Evolutionary conservation across 2,797 vertebrate species (phyloP).

Genomic region (Melanotaenia nigrans): DNA sequence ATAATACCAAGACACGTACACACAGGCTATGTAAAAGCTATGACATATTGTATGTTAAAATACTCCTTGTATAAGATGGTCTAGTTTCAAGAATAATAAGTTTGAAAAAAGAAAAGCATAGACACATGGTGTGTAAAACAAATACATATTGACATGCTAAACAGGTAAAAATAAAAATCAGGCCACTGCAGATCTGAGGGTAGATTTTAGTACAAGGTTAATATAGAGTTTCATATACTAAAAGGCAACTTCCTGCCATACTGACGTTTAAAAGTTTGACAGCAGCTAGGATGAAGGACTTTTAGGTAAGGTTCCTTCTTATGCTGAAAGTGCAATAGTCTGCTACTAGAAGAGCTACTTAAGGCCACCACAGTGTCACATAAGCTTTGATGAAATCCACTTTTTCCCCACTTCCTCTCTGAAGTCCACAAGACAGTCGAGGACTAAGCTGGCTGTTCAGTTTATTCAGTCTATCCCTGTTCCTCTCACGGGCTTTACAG

Average conservation of each 20-base stretch:
- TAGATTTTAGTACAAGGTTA: neutral
- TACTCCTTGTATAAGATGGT: neutral
- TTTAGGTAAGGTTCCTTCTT: neutral
- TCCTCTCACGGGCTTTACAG: neutral
- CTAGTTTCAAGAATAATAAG: neutral
- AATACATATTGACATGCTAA: neutral
- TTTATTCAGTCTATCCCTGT: conserved; percentile 1
- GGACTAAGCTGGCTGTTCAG: neutral
- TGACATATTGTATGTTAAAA: neutral
- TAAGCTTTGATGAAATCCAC: neutral
- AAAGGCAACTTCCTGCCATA: neutral
- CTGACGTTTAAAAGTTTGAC: neutral
- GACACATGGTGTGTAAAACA: neutral
- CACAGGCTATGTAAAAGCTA: neutral
- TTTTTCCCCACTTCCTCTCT: neutral
- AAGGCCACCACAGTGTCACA: neutral
- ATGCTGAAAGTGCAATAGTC: neutral
- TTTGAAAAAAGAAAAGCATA: neutral
- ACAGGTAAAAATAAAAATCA: neutral
- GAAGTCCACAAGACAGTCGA: neutral
- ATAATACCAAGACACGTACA: neutral
- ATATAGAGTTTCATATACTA: too few relatives aligned
- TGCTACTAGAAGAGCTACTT: neutral
- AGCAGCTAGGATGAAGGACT: neutral
- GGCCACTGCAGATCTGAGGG: neutral